Conservation (phyloP, 2,113 vertebrate genomes). For the Pterocles burchelli region DNA sequence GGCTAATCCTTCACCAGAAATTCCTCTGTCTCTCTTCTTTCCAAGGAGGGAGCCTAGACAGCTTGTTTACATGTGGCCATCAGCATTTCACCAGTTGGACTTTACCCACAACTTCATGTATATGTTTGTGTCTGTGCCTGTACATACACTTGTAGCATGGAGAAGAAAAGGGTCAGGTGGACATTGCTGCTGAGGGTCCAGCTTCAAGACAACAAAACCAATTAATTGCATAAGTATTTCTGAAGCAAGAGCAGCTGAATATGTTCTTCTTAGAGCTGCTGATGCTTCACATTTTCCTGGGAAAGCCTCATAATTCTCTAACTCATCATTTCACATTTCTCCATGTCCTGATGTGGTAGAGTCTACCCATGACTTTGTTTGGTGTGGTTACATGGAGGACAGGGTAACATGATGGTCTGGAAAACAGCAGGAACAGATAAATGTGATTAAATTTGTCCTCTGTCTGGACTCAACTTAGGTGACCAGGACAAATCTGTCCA, state of each 20-base stretch:
- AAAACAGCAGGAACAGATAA: neutral
- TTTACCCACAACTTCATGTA: neutral
- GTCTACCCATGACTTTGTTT: neutral
- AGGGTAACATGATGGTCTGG: neutral
- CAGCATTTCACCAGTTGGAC: neutral
- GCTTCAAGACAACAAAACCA: neutral
- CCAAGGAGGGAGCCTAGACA: neutral
- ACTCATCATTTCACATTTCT: neutral
- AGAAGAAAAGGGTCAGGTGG: neutral
- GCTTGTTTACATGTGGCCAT: neutral
- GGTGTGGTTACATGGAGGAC: neutral
- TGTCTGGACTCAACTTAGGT: neutral
- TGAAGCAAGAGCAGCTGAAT: neutral
- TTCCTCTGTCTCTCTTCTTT: neutral
- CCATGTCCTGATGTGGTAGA: neutral
- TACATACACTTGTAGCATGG: neutral
- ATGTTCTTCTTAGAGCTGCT: neutral
- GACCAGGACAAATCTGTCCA: neutral
- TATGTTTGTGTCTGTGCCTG: neutral
- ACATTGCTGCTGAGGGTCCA: neutral
- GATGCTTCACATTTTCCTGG: neutral
- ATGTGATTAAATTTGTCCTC: constrained; percentile 20
- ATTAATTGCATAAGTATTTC: neutral
- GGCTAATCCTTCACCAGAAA: neutral
- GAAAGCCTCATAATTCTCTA: neutral